Evolutionary conservation across 2,888 invertebrate genomes (phyloP), one percentile per base, ranked within the genome.

Genomic region (Xylota segnis): DNA sequence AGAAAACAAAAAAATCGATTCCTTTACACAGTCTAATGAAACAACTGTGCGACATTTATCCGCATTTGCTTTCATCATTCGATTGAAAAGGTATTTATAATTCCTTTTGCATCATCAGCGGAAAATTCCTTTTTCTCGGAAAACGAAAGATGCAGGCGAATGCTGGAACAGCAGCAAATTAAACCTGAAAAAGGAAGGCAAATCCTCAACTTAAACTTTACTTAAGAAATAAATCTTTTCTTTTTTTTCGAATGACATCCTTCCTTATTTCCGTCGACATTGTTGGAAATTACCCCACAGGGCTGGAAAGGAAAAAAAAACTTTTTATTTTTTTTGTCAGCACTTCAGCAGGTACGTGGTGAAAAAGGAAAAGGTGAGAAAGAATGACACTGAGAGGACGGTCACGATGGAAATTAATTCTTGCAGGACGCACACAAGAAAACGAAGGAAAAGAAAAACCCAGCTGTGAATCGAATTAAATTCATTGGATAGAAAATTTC

Each of bases 381-480:
- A 50, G 50, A 34, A 65, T 37, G 75, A 68, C 89, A 89, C 89
- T 87, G 89, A 89, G 88, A 88, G 88, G 89, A 88, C 87, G 88
- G 71, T 40, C 66, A 61, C 52, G 56, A 52, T 34, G 66, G 63
- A 72, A 77, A 90, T 90, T 90, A 90, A 90, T 89, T 89, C 82
- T 45, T 70, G 14, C 61, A 72, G 47, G 61, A 63, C 50, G 56
- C 65, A 23, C 18, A 58, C 29, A 23, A 45, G 14, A 23, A 50
- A 32, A 18, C 37, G 47, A 34, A 76, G 34, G 16, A 37, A 43
- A 10, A 50, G 32, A 45, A 43, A 43, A 32, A 50, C 27, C 14
- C 61, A 70, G n/a, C 54, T 40, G 43, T 70, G 75, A 75, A 84
- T 81, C 81, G 84, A 84, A 81, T 84, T 66, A 81, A 84, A 84